Evolutionary conservation across 1,140 invertebrate species (phyloP).

Genomic region (Anthonomus grandis): DNA sequence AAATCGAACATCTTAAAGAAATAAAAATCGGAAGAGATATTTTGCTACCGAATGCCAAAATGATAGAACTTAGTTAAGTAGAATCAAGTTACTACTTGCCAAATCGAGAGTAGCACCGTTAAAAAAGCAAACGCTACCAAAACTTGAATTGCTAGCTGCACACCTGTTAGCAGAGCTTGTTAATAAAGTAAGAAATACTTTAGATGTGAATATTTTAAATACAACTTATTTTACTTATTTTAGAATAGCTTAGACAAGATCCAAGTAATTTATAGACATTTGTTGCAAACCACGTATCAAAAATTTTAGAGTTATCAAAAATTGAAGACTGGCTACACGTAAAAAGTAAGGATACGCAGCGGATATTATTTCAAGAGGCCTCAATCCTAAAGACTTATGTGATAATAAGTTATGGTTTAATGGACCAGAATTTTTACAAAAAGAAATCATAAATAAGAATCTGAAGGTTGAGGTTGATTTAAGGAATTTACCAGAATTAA

Average conservation of each 20-base stretch:
- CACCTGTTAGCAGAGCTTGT: constrained; percentile 24
- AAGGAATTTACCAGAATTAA: constrained; percentile 20
- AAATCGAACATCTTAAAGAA: too few species aligned
- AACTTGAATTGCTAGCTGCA: constrained; percentile 33
- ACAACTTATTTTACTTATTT: constrained; percentile 47
- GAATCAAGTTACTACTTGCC: constrained; percentile 29
- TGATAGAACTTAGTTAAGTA: too few species aligned
- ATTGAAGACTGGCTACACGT: constrained; percentile 43
- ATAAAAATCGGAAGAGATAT: too few species aligned
- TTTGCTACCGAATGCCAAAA: too few species aligned
- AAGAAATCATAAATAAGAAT: constrained; percentile 13
- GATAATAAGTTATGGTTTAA: constrained; percentile 42
- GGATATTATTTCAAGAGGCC: constrained; percentile 49
- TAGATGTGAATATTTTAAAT: constrained; percentile 17
- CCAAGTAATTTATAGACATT: constrained; percentile 37
- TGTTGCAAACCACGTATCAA: constrained; percentile 42
- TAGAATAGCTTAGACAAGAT: constrained; percentile 35
- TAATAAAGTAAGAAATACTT: constrained; percentile 10
- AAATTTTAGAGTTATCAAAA: constrained; percentile 42
- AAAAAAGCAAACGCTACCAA: constrained; percentile 36
- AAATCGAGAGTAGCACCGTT: constrained; percentile 41
- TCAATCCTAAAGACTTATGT: constrained; percentile 28
- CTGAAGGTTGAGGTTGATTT: not conserved
- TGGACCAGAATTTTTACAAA: constrained; percentile 30
- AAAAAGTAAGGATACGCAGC: constrained; percentile 42